Base-by-base conservation (phyloP, 2,888 invertebrate genomes). In the Fabriciana adippe region DNA sequence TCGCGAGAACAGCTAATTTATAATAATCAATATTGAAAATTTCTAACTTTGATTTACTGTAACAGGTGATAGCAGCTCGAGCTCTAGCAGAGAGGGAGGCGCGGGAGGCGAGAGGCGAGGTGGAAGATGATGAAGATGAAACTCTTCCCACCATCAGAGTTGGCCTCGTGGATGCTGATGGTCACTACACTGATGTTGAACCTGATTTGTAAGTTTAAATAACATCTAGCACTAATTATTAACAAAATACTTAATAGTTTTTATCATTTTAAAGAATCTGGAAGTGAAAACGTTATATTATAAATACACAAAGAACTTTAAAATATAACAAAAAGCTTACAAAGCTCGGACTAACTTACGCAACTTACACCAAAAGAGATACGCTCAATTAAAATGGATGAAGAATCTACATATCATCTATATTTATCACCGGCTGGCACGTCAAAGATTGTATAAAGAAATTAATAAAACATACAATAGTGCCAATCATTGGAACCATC, bases 71-170 rank as follows among this genome's bases (percentile, higher is more conserved):
- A 81, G 93, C 93, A 74, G 93, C 93, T 3, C 77, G 88, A 26
- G 93, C 93, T 3, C 61, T 91, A 76, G 93, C 92, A 15, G 93
- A 93, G 70, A 82, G 92, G 61, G 91, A 92, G 69, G 93, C 92
- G 1, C 77, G 93, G 31, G 92, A 92, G 65, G 92, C 91, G 11
- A 77, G 92, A 13, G 92, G 92, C 1, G 93, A 92, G 63, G 82
- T 88, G 2, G 92, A 92, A 75, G 92, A 92, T 71, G 92, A 92
- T 51, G 93, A 92, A 69, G 92, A 92, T 48, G 92, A 92, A 56
- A 84, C 83, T 13, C 83, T 92, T 0, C 92, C 92, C 47, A 92
- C 92, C 57, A 92, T 92, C 70, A 82, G 91, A 68, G 92, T 92
- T 59, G 92, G 91, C 1, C 78, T 91, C 48, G 92, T 92, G 1